Evolutionary conservation across 2,888 invertebrate species (phyloP).

Genomic region (Xestoiulus laeticollis): DNA sequence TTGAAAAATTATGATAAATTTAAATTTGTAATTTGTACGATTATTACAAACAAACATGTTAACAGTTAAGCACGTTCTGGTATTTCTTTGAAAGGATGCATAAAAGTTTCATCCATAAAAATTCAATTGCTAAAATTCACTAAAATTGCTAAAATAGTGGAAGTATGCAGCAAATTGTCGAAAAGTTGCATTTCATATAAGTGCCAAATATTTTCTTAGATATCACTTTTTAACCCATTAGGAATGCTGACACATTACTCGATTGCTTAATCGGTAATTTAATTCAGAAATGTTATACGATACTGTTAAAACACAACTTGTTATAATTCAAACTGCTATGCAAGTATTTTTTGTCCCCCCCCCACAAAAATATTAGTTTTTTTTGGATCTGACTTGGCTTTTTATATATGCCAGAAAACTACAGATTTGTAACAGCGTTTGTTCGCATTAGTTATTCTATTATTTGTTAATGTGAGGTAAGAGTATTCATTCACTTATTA

Average conservation of each 20-base stretch:
- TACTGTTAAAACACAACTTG: not conserved
- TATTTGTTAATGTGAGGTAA: not conserved
- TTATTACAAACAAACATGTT: no score
- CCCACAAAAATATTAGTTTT: not conserved
- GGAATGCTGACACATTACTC: not conserved
- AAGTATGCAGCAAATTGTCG: not conserved
- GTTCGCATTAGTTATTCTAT: not conserved
- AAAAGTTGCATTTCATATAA: not conserved
- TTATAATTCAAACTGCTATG: not conserved
- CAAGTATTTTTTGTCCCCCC: not conserved
- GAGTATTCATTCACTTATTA: not conserved
- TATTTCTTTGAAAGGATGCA: not conserved
- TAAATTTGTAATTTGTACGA: not conserved
- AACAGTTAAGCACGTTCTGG: no score
- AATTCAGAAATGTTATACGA: not conserved
- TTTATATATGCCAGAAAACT: not conserved
- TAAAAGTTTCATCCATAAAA: no score
- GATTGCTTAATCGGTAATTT: not conserved
- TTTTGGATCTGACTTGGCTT: not conserved
- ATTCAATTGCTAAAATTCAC: no score
- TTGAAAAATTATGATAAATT: not conserved
- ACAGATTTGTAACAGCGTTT: not conserved
- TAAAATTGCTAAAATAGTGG: no score
- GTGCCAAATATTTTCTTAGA: slow-evolving; percentile 10
- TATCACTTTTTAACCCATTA: not conserved